Conservation (phyloP, 2,888 invertebrate species). For the Drosophila mimica region DNA sequence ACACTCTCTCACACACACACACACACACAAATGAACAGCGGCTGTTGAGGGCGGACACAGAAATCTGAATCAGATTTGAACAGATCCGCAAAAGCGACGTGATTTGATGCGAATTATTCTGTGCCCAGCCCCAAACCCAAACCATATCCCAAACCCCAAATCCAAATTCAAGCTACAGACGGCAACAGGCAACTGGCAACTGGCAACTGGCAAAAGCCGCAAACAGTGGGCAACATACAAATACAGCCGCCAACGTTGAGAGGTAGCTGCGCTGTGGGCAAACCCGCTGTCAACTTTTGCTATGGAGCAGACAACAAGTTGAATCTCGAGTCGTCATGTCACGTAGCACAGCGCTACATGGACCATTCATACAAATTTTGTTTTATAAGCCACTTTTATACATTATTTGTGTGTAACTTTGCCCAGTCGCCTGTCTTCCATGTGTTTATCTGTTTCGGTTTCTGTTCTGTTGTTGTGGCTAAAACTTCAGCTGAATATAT, state of each 20-base stretch:
- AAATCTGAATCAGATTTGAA: constrained; percentile 74
- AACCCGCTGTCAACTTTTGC: constrained; percentile 36
- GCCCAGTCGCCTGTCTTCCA: constrained; percentile 49
- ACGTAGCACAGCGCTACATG: constrained; percentile 74
- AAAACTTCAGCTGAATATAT: constrained; percentile 21
- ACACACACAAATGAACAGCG: constrained; percentile 28
- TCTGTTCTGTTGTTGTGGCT: constrained; percentile 23
- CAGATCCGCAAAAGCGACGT: constrained; percentile 73
- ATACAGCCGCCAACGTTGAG: constrained; percentile 22
- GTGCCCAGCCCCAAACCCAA: constrained; percentile 35
- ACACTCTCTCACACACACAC: constrained; percentile 19
- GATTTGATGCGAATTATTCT: constrained; percentile 75
- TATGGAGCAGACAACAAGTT: constrained; percentile 64
- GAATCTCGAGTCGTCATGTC: constrained; percentile 73
- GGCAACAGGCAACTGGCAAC: constrained; percentile 48
- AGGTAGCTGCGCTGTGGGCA: background rate
- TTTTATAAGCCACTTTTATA: constrained; percentile 78
- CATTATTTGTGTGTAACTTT: constrained; percentile 78
- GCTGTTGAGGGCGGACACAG: constrained; percentile 34
- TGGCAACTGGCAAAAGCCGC: constrained; percentile 45
- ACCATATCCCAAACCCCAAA: constrained; percentile 7
- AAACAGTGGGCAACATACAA: constrained; percentile 44
- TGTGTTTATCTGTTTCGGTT: constrained; percentile 47
- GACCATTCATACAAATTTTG: constrained; percentile 81
- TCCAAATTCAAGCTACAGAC: constrained; percentile 9